A percentile compares a stretch with the other conserved stretches of the same genome.
Conservation (phyloP, 2,113 vertebrate genomes). For the Archocentrus centrarchus region DNA sequence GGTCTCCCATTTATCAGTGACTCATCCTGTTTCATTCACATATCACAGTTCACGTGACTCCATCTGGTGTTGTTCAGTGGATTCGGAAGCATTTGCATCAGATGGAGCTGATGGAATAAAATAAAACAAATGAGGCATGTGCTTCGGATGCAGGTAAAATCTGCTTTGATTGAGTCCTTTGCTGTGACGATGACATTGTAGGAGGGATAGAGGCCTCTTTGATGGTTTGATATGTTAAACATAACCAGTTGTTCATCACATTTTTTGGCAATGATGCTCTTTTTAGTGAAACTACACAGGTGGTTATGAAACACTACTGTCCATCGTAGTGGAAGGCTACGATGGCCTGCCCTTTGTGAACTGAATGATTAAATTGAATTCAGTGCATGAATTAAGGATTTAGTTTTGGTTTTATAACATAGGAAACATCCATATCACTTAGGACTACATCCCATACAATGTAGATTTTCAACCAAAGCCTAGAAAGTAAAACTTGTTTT, state of each 20-base stretch:
- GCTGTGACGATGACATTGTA: background rate
- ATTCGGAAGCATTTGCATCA: background rate
- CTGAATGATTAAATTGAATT: background rate
- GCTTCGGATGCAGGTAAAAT: constrained; percentile 4
- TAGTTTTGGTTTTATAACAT: no score
- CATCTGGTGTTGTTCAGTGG: constrained; percentile 27
- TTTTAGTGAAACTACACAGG: background rate
- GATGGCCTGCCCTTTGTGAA: background rate
- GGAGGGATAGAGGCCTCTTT: background rate
- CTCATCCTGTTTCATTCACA: constrained; percentile 45
- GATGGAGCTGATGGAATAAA: constrained; percentile 7
- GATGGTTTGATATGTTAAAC: background rate
- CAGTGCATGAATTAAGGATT: background rate
- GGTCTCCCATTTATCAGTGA: constrained; percentile 15
- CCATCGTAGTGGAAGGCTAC: background rate
- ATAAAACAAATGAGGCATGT: background rate
- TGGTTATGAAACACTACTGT: background rate
- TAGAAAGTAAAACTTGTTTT: background rate
- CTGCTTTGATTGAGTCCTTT: background rate
- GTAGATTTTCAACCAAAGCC: background rate
- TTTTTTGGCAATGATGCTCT: background rate
- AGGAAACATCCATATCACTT: background rate
- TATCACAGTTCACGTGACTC: constrained; percentile 1
- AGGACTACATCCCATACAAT: background rate
- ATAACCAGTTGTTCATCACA: background rate